phyloP scores from a whole-genome alignment of 1,140 invertebrate genomes.

The Drosophila chauvacae region DNA sequence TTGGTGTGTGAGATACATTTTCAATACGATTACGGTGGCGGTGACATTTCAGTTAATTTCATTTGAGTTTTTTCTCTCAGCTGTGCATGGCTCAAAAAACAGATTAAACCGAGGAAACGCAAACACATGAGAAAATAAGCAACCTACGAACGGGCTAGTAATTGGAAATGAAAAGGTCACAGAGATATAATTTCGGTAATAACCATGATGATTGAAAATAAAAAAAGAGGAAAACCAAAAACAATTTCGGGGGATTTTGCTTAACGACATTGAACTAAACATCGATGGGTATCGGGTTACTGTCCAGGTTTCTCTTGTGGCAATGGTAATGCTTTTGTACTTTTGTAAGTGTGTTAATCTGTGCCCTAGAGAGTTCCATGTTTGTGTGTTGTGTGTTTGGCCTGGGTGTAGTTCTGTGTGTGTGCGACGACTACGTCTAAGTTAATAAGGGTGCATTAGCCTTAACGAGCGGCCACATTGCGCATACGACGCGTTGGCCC shows the following conservation, averaged over 20 bases:
- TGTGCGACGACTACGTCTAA: conserved; percentile 59
- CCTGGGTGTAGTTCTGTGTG: conserved; percentile 15
- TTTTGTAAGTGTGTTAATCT: conserved; percentile 45
- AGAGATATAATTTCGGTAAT: conserved; percentile 24
- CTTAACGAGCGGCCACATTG: conserved; percentile 62
- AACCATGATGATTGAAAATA: conserved; percentile 18
- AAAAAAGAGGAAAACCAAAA: not conserved
- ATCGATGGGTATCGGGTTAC: conserved; percentile 67
- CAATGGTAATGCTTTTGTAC: conserved; percentile 18
- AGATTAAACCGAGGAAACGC: conserved; percentile 26
- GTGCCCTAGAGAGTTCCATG: conserved; percentile 46
- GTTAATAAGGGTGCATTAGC: conserved; percentile 72
- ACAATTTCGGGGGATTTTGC: conserved; percentile 19
- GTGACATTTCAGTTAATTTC: conserved; percentile 59
- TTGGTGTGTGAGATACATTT: conserved; percentile 75
- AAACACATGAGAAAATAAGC: conserved; percentile 11
- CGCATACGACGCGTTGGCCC: conserved; percentile 60
- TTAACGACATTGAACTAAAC: conserved; percentile 67
- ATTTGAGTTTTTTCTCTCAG: conserved; percentile 43
- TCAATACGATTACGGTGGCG: conserved; percentile 69
- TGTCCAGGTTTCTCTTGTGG: conserved; percentile 30
- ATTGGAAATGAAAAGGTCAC: conserved; percentile 33
- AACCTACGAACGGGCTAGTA: conserved; percentile 44
- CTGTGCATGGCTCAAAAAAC: conserved; percentile 67
- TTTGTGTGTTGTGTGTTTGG: conserved; percentile 20